Base-by-base conservation (phyloP, 2,888 invertebrate species). In the Eremobia ochroleuca region DNA sequence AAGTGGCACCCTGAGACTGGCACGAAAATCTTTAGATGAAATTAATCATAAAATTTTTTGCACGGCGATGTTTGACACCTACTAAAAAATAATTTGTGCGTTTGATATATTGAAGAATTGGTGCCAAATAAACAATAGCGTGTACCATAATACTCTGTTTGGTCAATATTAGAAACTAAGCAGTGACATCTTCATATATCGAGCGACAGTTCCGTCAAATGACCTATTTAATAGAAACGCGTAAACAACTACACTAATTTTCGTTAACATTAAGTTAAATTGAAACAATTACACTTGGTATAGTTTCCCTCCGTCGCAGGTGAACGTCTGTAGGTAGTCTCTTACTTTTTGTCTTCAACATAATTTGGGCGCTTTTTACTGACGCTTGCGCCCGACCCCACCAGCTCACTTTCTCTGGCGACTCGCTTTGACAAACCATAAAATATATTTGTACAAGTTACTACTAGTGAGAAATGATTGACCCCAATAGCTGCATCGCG, bases 321-420 rank as follows among this genome's bases (percentile, higher is more conserved):
- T 92, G 92, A 93, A 92, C 80, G 93, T 87, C 88, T 88, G 88
- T 86, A 86, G 82, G 88, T 86, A 86, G 82, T 81, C 89, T 89
- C 31, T 83, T 89, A 87, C 86, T 91, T 93, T 91, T 93, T 90
- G 88, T 90, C 87, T 90, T 88, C 84, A 90, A 88, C 77, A 87
- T 89, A 92, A 89, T 93, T 92, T 90, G 89, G 87, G 87, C 89
- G 85, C 87, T 92, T 92, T 91, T 90, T 90, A 89, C 86, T 72
- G 86, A 62, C 86, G 76, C 73, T 65, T 69, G 68, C 31, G 76
- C 87, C 79, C 75, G 82, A 81, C 88, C 88, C 85, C 86, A 87
- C 88, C 86, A 76, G 61, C 81, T 87, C 89, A 93, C 94, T 94
- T 94, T 94, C 94, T 93, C 93, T 85, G 84, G 69, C 81, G 72